Percentiles rank a stretch among this genome's conserved stretches.
phyloP scores from a whole-genome alignment of 1,140 invertebrate species.

The Zaprionus capensis region DNA sequence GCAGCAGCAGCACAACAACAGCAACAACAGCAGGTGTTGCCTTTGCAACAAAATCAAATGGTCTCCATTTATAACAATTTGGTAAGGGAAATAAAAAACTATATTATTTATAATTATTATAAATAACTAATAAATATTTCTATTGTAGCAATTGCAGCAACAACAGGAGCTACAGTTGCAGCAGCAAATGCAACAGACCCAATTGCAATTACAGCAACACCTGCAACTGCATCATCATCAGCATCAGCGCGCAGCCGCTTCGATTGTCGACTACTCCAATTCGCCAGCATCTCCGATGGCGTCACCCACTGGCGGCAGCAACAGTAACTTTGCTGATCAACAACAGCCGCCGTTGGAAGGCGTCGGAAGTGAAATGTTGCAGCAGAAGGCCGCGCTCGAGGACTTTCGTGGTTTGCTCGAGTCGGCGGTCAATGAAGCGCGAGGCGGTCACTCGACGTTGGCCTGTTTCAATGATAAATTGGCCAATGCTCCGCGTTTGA shows the following conservation, averaged over 20 bases:
- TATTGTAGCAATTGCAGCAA: conserved; percentile 73
- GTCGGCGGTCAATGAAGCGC: conserved; percentile 62
- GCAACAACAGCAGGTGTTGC: conserved; percentile 55
- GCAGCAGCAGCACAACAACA: conserved; percentile 51
- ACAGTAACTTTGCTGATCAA: conserved; percentile 81
- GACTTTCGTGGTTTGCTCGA: conserved; percentile 69
- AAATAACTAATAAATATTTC: background rate
- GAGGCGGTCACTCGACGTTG: conserved; percentile 40
- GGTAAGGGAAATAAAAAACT: conserved; percentile 46
- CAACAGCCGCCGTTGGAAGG: conserved; percentile 63
- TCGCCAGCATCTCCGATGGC: conserved; percentile 80
- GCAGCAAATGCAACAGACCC: conserved; percentile 59
- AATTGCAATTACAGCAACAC: conserved; percentile 67
- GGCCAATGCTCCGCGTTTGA: conserved; percentile 57
- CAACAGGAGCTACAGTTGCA: conserved; percentile 52
- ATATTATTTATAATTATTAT: background rate
- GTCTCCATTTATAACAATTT: conserved; percentile 83
- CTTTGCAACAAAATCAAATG: conserved; percentile 79
- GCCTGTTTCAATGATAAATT: conserved; percentile 47
- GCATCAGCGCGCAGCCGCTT: conserved; percentile 41
- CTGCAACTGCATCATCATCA: conserved; percentile 64
- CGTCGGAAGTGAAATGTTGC: conserved; percentile 37
- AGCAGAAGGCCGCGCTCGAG: conserved; percentile 63
- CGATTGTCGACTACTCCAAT: conserved; percentile 63
- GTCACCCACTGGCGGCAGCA: conserved; percentile 84